Base-by-base conservation (phyloP, 2,888 invertebrate species). In the Drosophila suboccidentalis region DNA sequence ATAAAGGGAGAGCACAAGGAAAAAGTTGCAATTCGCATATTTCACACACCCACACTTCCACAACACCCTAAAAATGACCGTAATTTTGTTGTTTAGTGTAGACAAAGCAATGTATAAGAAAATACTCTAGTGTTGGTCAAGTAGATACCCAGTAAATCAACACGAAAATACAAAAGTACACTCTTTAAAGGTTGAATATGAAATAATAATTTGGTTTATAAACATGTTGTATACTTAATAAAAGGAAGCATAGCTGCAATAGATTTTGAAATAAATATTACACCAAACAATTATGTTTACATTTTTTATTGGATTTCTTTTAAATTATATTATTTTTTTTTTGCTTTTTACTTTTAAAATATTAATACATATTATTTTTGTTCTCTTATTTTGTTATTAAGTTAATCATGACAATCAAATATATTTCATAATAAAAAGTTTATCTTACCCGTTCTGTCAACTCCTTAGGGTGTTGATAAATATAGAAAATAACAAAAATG, bases 71-170 rank as follows among this genome's bases (percentile, higher is more conserved):
- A 59, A 78, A 70, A 36, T 57, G 68, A 84, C 87, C 84, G 75
- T 75, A 80, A 87, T 84, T 71, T 70, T 78, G 71, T 68, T 71
- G 81, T 77, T 80, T 74, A 75, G 70, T 58, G 69, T 72, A 63
- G 73, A 55, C 5, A 50, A 50, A 50, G 46, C 29, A 63, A 69
- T 61, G 51, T 43, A 17, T 38, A 4, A 9, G 17, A 11, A 34
- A 22, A 32, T 11, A 2, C 3, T 10, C 2, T 11, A 5, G 17
- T n/a, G 47, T 0, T 44, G 43, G 13, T 22, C 26, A 15, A 1
- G 41, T 4, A 36, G 17, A 62, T 62, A 55, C 55, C 55, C 55
- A 55, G 4, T 44, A 41, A 3, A 36, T 8, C 1, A 13, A 11
- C 6, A 10, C 4, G 0, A 9, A 22, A 39, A 5, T 2, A 10